phyloP scores from a whole-genome alignment of 2,888 invertebrate genomes.

The Baronia brevicornis region DNA sequence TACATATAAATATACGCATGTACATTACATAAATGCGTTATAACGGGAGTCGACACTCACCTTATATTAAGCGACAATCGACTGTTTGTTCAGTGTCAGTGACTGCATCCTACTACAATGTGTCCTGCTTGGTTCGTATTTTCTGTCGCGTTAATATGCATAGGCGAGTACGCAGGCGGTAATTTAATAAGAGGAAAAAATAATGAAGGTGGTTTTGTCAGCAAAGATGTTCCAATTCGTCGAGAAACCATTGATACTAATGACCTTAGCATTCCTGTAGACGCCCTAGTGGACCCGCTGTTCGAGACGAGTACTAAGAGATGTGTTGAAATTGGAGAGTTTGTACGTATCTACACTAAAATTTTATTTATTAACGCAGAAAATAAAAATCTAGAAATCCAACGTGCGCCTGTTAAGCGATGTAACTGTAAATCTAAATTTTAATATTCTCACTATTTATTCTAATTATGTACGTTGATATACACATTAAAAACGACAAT shows the following conservation, averaged over 20 bases:
- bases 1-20: too few species aligned
- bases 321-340: too few species aligned
- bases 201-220: slow-evolving; percentile 18
- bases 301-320: too few species aligned
- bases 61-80: slow-evolving; percentile 22
- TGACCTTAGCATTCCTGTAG: slow-evolving; percentile 19
- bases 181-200: slow-evolving; percentile 30
- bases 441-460: too few species aligned
- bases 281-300: slow-evolving; percentile 7
- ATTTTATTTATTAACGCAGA: too few species aligned
- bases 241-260: slow-evolving; percentile 21
- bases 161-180: slow-evolving; percentile 27
- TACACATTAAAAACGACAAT: too few species aligned
- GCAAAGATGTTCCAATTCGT: slow-evolving; percentile 21
- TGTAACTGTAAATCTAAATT: too few species aligned
- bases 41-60: slow-evolving; percentile 17
- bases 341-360: too few species aligned
- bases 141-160: slow-evolving; percentile 21
- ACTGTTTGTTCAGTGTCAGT: slow-evolving; percentile 19
- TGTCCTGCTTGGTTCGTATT: slow-evolving; percentile 25
- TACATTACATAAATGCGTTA: slow-evolving; percentile 16
- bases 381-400: slow-evolving; percentile 7
- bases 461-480: too few species aligned
- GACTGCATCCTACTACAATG: slow-evolving; percentile 23
- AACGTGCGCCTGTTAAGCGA: too few species aligned